Conservation (phyloP, 2,888 invertebrate genomes). For the Mamestra brassicae region DNA sequence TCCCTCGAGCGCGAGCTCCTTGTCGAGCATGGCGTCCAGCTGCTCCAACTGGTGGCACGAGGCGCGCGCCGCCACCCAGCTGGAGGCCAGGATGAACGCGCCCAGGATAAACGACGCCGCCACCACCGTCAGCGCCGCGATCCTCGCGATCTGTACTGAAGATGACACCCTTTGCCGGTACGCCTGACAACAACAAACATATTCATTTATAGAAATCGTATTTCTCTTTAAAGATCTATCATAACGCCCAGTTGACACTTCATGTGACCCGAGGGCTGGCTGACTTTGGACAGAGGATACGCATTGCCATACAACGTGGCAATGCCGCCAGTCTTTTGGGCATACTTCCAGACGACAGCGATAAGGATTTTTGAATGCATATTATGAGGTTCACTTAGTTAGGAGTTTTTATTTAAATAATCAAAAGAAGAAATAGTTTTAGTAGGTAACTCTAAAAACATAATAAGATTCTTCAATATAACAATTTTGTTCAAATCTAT, state of each 20-base stretch:
- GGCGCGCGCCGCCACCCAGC: slow-evolving; percentile 95
- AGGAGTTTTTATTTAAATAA: too few species aligned
- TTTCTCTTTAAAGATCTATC: neutral
- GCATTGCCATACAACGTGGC: too few species aligned
- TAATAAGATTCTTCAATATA: too few species aligned
- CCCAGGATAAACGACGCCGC: slow-evolving; percentile 95
- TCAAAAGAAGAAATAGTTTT: too few species aligned
- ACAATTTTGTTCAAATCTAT: too few species aligned
- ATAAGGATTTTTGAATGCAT: too few species aligned
- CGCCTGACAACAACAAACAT: slow-evolving; percentile 91
- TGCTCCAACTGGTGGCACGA: slow-evolving; percentile 95
- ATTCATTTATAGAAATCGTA: neutral
- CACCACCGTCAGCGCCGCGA: slow-evolving; percentile 95
- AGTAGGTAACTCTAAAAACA: too few species aligned
- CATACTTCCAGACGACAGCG: too few species aligned
- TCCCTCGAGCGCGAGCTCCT: slow-evolving; percentile 93
- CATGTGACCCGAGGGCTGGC: too few species aligned
- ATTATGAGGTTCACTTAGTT: too few species aligned
- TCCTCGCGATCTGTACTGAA: slow-evolving; percentile 96
- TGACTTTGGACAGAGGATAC: too few species aligned
- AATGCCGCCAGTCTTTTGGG: too few species aligned
- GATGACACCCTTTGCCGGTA: slow-evolving; percentile 94
- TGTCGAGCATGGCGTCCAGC: slow-evolving; percentile 92
- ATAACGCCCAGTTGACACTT: neutral
- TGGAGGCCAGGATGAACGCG: slow-evolving; percentile 95